Percentiles rank a stretch among this genome's conserved stretches.
Evolutionary conservation across 2,888 invertebrate genomes (phyloP).

Genomic region (Papilio demoleus): DNA sequence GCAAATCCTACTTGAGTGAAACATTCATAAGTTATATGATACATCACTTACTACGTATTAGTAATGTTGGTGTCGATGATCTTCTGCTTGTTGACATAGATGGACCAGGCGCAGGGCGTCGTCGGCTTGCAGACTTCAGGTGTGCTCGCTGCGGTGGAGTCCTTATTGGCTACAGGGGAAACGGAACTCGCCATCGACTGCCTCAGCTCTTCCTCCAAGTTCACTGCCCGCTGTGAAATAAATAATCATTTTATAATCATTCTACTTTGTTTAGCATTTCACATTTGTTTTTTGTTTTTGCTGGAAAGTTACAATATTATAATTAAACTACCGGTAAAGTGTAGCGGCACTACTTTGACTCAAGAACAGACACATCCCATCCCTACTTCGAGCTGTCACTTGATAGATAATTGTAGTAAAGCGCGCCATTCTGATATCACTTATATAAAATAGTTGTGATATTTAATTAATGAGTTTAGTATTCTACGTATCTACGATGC

Average conservation of each 20-base stretch:
- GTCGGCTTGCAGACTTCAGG: constrained; percentile 49
- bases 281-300: no score
- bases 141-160: not conserved
- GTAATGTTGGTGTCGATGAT: constrained; percentile 46
- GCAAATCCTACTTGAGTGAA: no score
- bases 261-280: no score
- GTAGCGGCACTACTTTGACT: no score
- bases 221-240: constrained; percentile 55
- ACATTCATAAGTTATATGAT: not conserved
- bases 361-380: no score
- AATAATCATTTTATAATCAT: constrained; percentile 33
- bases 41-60: constrained; percentile 63
- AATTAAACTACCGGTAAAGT: no score
- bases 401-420: no score
- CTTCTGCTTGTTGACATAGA: constrained; percentile 48
- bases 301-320: no score
- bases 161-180: not conserved
- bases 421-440: not conserved
- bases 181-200: not conserved
- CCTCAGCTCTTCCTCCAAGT: constrained; percentile 46
- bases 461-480: not conserved
- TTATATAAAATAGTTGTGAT: not conserved
- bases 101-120: constrained; percentile 65
- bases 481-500: not conserved
- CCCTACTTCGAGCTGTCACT: no score